Conservation (phyloP, 2,888 invertebrate genomes). For the Linnaemya tessellans region DNA sequence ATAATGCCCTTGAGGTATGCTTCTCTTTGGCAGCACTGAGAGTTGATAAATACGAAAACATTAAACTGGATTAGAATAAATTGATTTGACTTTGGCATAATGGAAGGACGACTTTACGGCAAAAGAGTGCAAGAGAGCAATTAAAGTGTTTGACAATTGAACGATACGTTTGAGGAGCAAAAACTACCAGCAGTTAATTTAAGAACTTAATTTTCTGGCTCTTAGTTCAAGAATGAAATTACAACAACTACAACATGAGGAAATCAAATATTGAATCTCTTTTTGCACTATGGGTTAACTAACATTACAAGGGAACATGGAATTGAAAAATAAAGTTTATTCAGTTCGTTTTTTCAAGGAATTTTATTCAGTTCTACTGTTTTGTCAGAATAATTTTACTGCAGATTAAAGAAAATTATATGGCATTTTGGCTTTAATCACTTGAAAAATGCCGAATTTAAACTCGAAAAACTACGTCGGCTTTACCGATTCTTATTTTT, state of each 20-base stretch:
- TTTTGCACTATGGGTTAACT: background rate
- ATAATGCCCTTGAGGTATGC: slow-evolving; percentile 9
- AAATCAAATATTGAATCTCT: background rate
- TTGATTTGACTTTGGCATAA: slow-evolving; percentile 46
- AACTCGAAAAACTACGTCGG: no score
- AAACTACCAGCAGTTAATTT: slow-evolving; percentile 40
- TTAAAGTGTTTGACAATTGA: slow-evolving; percentile 42
- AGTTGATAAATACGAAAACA: slow-evolving; percentile 13
- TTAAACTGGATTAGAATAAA: slow-evolving; percentile 43
- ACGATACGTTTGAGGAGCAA: background rate
- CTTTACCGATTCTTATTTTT: no score
- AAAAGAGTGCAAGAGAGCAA: slow-evolving; percentile 32
- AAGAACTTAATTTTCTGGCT: slow-evolving; percentile 15
- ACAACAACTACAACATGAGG: background rate
- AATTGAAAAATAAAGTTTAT: no score
- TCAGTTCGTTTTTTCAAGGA: no score
- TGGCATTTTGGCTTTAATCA: no score
- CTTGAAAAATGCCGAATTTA: no score
- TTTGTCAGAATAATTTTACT: no score
- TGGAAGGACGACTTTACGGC: slow-evolving; percentile 3
- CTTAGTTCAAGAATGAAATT: background rate
- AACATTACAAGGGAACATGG: no score
- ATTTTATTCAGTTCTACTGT: no score
- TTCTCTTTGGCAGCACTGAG: slow-evolving; percentile 10
- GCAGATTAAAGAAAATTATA: no score